These are phyloP conservation scores for Morelia viridis DNA, from an alignment of 2,797 vertebrate species.

Conservation along the genomic window DNA sequence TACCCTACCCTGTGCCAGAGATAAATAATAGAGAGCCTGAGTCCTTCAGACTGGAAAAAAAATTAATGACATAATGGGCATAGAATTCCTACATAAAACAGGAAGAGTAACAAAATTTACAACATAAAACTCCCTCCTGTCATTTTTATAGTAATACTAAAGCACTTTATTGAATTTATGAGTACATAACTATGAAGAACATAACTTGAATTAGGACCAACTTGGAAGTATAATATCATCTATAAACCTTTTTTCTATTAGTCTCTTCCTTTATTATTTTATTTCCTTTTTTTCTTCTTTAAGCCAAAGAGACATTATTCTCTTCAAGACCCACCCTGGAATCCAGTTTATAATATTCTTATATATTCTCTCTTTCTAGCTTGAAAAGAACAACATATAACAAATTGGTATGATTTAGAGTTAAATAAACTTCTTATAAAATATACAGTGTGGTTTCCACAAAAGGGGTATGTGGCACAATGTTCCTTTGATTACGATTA, in stretches of 20 bases:
- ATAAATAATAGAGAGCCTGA: constrained; percentile 58
- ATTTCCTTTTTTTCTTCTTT: constrained; percentile 56
- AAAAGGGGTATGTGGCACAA: neutral
- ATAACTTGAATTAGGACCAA: constrained; percentile 97
- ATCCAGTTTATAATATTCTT: neutral
- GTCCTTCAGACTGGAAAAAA: constrained; percentile 77
- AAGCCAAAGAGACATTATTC: constrained; percentile 63
- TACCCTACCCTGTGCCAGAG: neutral
- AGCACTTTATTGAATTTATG: constrained; percentile 94
- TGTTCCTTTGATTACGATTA: neutral
- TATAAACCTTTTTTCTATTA: constrained; percentile 85
- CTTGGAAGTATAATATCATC: constrained; percentile 89
- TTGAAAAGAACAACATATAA: neutral
- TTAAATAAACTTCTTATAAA: neutral
- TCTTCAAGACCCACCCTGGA: constrained; percentile 60
- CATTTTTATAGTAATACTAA: constrained; percentile 84
- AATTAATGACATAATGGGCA: constrained; percentile 80
- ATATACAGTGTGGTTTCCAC: neutral
- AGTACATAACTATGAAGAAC: constrained; percentile 96
- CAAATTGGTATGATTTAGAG: neutral
- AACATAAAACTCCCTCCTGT: constrained; percentile 84
- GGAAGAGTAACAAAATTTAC: constrained; percentile 79
- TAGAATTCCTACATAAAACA: constrained; percentile 80
- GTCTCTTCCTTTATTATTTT: constrained; percentile 69
- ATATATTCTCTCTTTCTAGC: neutral